Evolutionary conservation across 2,113 vertebrate species (phyloP).

Genomic region (Regulus satrapa): DNA sequence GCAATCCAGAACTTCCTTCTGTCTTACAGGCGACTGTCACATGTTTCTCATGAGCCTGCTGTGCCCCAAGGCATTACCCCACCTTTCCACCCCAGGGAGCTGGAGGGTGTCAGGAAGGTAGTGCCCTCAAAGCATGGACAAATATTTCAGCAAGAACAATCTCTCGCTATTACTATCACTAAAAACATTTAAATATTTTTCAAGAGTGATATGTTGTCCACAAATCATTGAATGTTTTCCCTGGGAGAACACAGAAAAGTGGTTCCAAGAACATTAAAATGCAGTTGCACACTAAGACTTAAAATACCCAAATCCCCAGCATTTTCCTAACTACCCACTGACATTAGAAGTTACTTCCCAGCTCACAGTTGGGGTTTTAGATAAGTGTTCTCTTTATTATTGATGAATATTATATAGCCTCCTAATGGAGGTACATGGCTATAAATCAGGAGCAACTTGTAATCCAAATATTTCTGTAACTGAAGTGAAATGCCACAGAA

Average conservation of each 20-base stretch:
- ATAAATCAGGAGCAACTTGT: not conserved
- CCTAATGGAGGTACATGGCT: not conserved
- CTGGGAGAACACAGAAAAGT: not conserved
- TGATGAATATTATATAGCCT: not conserved
- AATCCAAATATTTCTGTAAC: not conserved
- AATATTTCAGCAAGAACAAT: not conserved
- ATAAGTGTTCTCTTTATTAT: not conserved
- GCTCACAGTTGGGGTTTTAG: not conserved
- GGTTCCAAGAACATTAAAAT: not conserved
- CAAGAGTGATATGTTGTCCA: not conserved
- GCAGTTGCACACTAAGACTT: not conserved
- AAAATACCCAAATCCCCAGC: not conserved
- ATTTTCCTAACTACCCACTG: not conserved
- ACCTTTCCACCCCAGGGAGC: not conserved
- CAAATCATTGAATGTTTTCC: not conserved
- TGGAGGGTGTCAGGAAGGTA: not conserved
- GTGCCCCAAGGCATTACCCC: too few relatives aligned
- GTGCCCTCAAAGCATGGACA: not conserved
- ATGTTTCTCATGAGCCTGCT: accelerated
- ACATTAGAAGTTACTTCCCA: not conserved
- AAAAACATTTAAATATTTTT: not conserved
- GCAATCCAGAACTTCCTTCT: not conserved
- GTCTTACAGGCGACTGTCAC: accelerated
- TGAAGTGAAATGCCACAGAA: not conserved
- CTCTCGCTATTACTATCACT: not conserved